A percentile compares a stretch with the other conserved stretches of the same genome.
phyloP scores from a whole-genome alignment of 2,888 invertebrate species.

The Vandiemenella viatica region DNA sequence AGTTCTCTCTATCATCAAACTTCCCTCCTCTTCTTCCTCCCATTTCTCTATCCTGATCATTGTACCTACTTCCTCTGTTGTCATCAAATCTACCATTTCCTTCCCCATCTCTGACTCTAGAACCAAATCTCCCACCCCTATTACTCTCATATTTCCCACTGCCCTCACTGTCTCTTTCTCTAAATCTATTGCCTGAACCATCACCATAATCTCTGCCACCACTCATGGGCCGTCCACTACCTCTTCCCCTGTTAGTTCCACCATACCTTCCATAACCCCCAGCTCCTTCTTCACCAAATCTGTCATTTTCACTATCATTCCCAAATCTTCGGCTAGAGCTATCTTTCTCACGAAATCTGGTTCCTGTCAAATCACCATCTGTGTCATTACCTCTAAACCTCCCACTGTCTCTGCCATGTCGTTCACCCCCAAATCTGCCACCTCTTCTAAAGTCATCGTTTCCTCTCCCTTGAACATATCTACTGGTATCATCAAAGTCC shows the following conservation, averaged over 20 bases:
- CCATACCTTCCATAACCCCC: neutral
- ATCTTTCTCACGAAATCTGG: too few relatives aligned
- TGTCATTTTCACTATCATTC: neutral
- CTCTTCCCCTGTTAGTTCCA: neutral
- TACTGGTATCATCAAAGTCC: too few relatives aligned
- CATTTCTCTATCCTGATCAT: neutral
- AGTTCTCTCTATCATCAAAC: neutral
- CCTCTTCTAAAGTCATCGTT: too few relatives aligned
- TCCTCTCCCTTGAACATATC: too few relatives aligned
- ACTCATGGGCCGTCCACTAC: neutral
- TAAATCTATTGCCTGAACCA: neutral
- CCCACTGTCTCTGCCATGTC: too few relatives aligned
- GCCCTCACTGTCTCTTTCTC: neutral
- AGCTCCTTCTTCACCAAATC: too few relatives aligned
- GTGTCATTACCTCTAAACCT: too few relatives aligned
- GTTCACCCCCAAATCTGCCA: too few relatives aligned
- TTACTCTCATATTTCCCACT: neutral
- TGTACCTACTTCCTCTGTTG: neutral
- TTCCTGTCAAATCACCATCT: too few relatives aligned
- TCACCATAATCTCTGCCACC: neutral
- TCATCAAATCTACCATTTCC: neutral
- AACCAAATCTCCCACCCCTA: neutral
- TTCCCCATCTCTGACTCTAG: neutral
- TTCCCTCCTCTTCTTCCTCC: neutral
- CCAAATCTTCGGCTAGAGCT: neutral